A percentile compares a stretch with the other conserved stretches of the same genome.
phyloP scores from a whole-genome alignment of 2,888 invertebrate species.

The Osmoderma eremita region DNA sequence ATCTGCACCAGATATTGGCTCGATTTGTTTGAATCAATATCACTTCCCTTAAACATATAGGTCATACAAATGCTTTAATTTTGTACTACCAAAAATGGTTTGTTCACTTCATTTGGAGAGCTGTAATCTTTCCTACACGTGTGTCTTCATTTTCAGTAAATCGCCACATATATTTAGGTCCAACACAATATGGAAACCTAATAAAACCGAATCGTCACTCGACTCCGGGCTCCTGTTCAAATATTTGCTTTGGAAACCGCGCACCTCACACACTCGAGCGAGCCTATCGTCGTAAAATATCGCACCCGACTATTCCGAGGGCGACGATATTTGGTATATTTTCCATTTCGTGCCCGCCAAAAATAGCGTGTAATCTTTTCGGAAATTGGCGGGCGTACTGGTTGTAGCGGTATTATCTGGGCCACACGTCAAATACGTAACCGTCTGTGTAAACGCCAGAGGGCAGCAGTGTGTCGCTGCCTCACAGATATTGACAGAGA shows the following conservation, averaged over 20 bases:
- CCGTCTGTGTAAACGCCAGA: constrained; percentile 17
- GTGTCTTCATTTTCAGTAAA: background rate
- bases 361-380: constrained; percentile 16
- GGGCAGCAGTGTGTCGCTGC: background rate
- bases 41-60: too few relatives aligned
- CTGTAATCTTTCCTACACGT: too few relatives aligned
- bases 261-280: background rate
- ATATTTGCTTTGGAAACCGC: constrained; percentile 6
- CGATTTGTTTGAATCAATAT: too few relatives aligned
- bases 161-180: background rate
- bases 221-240: background rate
- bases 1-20: too few relatives aligned
- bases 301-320: constrained; percentile 9
- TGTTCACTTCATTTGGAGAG: too few relatives aligned
- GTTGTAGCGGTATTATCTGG: constrained; percentile 2
- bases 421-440: constrained; percentile 10
- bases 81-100: too few relatives aligned
- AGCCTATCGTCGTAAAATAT: background rate
- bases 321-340: constrained; percentile 24
- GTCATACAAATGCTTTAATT: too few relatives aligned
- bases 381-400: constrained; percentile 21
- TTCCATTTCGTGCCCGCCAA: constrained; percentile 23
- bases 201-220: constrained; percentile 8
- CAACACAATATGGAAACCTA: constrained; percentile 1
- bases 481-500: constrained; percentile 24